phyloP scores from a whole-genome alignment of 1,140 invertebrate genomes.

The Asobara japonica region DNA sequence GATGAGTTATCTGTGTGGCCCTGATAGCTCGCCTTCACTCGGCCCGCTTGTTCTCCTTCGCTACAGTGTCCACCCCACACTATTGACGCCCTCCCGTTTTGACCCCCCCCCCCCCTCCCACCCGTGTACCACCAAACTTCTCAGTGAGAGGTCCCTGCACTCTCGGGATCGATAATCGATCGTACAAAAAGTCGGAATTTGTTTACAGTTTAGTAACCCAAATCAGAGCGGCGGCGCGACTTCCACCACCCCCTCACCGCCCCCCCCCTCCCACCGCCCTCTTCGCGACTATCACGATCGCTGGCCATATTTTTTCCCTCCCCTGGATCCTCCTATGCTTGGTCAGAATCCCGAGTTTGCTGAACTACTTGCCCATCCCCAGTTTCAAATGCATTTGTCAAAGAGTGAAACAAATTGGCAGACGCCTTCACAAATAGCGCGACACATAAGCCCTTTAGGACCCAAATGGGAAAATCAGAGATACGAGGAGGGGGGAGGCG shows the following conservation, averaged over 20 bases:
- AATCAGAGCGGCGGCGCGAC: conserved; percentile 49
- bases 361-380: conserved; percentile 45
- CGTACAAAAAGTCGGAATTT: conserved; percentile 60
- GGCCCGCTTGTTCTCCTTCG: too few species aligned
- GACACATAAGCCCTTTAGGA: background rate
- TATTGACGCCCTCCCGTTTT: conserved; percentile 27
- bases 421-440: conserved; percentile 55
- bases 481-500: background rate
- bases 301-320: conserved; percentile 39
- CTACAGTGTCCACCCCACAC: too few species aligned
- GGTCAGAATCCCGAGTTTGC: conserved; percentile 48
- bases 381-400: conserved; percentile 57
- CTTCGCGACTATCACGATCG: conserved; percentile 44
- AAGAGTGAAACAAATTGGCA: conserved; percentile 60
- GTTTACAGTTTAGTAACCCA: conserved; percentile 66
- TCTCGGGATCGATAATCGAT: conserved; percentile 60
- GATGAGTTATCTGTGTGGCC: too few species aligned
- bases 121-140: background rate
- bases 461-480: background rate
- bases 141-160: conserved; percentile 50
- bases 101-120: background rate
- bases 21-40: too few species aligned
- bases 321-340: background rate
- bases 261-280: conserved; percentile 27
- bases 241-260: background rate